Conservation (phyloP, 2,888 invertebrate species). For the Lithophane leautieri region DNA sequence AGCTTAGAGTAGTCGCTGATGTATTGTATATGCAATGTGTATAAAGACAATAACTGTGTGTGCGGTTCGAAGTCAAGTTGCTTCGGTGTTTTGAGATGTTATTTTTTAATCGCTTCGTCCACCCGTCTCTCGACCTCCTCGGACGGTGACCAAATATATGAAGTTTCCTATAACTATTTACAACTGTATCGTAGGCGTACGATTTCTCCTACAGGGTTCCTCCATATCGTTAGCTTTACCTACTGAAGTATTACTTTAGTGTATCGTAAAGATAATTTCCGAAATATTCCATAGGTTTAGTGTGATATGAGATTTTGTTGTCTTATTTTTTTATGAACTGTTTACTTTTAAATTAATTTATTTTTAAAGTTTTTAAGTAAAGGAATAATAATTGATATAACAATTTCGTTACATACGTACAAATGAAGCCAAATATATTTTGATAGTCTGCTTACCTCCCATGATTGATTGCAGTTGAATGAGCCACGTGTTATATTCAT, state of each 20-base stretch:
- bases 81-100: constrained; percentile 80
- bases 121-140: constrained; percentile 80
- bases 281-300: constrained; percentile 87
- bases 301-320: constrained; percentile 76
- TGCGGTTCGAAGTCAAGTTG: constrained; percentile 82
- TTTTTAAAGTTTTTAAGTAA: constrained; percentile 42
- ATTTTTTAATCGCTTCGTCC: constrained; percentile 83
- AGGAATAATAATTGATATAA: constrained; percentile 23
- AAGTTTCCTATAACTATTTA: constrained; percentile 84
- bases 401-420: constrained; percentile 35
- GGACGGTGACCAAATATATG: constrained; percentile 84
- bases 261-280: constrained; percentile 82
- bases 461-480: constrained; percentile 39
- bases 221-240: constrained; percentile 90
- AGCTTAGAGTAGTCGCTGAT: constrained; percentile 75
- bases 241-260: constrained; percentile 88
- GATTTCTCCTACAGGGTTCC: constrained; percentile 89
- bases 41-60: constrained; percentile 84
- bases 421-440: constrained; percentile 65
- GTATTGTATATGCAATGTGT: constrained; percentile 70
- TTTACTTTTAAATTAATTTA: constrained; percentile 51
- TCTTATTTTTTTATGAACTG: constrained; percentile 67
- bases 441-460: constrained; percentile 51
- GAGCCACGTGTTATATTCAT: constrained; percentile 24
- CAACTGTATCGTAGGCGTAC: constrained; percentile 83